A percentile compares a stretch with the other conserved stretches of the same genome.
Evolutionary conservation across 1,140 invertebrate species (phyloP).

Genomic region (Heliconius melpomene): DNA sequence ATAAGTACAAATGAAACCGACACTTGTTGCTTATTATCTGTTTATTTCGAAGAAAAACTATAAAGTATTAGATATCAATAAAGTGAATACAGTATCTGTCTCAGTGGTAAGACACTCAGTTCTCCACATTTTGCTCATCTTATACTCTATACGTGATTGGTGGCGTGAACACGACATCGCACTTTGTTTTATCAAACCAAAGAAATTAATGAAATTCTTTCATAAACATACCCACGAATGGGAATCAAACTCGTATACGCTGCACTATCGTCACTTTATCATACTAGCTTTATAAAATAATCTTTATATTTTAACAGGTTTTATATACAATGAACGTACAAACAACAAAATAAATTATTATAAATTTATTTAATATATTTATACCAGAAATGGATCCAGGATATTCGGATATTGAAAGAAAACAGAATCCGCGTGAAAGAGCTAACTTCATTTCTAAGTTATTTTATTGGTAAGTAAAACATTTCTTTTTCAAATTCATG

Average conservation of each 20-base stretch:
- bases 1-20: neutral
- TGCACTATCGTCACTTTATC: neutral
- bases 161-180: no score
- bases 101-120: no score
- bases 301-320: neutral
- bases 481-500: neutral
- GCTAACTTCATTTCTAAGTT: neutral
- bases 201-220: no score
- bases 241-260: neutral
- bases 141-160: no score
- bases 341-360: neutral
- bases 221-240: no score
- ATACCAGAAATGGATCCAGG: slow-evolving; percentile 26
- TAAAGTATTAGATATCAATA: neutral
- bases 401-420: neutral
- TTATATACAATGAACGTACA: neutral
- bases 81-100: no score
- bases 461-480: neutral
- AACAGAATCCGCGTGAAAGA: neutral
- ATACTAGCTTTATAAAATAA: neutral
- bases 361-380: neutral
- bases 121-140: no score
- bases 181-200: no score
- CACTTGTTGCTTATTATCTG: neutral
- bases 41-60: neutral